Evolutionary conservation across 2,113 vertebrate species (phyloP).

Genomic region (Melanotaenia duboulayi): DNA sequence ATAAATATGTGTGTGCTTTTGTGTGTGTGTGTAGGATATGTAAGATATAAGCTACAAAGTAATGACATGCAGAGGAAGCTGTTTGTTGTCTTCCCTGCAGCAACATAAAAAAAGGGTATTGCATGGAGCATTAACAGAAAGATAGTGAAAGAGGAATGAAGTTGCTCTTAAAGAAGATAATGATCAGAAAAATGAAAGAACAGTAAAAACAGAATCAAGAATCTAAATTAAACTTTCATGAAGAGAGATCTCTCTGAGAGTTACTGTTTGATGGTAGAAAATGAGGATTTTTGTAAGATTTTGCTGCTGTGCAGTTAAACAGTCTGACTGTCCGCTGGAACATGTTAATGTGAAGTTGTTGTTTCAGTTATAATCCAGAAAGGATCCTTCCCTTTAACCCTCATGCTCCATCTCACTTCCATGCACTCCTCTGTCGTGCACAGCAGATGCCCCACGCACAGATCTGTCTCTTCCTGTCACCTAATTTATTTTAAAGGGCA

Average conservation of each 20-base stretch:
- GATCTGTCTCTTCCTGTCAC: constrained; percentile 38
- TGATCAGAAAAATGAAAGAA: constrained; percentile 42
- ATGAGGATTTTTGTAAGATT: constrained; percentile 9
- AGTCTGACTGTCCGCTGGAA: constrained; percentile 23
- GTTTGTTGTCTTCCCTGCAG: constrained; percentile 4
- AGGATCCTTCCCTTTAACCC: neutral
- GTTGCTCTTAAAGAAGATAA: constrained; percentile 28
- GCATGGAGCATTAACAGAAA: neutral
- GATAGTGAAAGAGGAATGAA: neutral
- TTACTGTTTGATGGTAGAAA: neutral
- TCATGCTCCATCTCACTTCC: constrained; percentile 2
- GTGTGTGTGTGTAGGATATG: neutral
- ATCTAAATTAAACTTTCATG: constrained; percentile 38
- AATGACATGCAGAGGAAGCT: neutral
- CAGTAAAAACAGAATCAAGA: constrained; percentile 15
- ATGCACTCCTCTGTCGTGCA: constrained; percentile 8
- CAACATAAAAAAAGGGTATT: neutral
- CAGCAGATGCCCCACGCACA: constrained; percentile 7
- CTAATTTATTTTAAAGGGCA: constrained; percentile 79
- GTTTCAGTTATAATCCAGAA: constrained; percentile 13
- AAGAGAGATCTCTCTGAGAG: constrained; percentile 13
- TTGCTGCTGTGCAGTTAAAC: constrained; percentile 18
- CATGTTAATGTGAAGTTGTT: constrained; percentile 11
- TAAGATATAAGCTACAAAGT: constrained; percentile 1
- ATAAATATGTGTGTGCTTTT: too few relatives aligned